phyloP scores from a whole-genome alignment of 2,888 invertebrate species.

The Drosophila affinis region DNA sequence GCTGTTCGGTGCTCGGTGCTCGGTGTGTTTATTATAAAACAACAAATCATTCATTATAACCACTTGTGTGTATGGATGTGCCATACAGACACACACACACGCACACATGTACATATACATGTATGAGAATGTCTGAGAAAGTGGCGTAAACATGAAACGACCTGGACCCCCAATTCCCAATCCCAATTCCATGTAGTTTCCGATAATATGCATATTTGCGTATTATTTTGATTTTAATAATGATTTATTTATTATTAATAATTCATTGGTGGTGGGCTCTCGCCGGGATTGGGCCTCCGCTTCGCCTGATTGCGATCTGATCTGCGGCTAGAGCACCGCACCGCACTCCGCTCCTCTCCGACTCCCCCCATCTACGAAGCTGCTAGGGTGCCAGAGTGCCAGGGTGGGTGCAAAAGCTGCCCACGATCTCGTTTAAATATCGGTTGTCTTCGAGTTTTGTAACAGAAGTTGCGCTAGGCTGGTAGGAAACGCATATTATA shows the following conservation, averaged over 20 bases:
- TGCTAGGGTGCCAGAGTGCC: not conserved
- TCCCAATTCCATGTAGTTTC: conserved; percentile 48
- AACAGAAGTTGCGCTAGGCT: conserved; percentile 60
- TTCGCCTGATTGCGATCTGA: conserved; percentile 69
- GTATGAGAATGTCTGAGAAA: conserved; percentile 62
- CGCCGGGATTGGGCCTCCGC: conserved; percentile 34
- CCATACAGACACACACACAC: not conserved
- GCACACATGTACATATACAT: not conserved
- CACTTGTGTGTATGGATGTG: conserved; percentile 67
- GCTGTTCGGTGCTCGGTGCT: conserved; percentile 30
- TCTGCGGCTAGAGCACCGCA: conserved; percentile 31
- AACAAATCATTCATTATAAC: conserved; percentile 82
- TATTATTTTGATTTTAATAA: conserved; percentile 82
- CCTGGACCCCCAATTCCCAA: conserved; percentile 43
- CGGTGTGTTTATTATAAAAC: conserved; percentile 82
- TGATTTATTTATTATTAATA: conserved; percentile 84
- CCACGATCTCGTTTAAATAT: conserved; percentile 41
- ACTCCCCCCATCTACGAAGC: not conserved
- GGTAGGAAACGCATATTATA: conserved; percentile 78
- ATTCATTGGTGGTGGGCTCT: conserved; percentile 81
- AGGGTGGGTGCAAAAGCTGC: conserved; percentile 58
- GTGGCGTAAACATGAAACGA: conserved; percentile 79
- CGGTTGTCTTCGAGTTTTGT: conserved; percentile 36
- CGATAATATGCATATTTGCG: conserved; percentile 79
- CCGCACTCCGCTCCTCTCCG: conserved; percentile 16